phyloP scores from a whole-genome alignment of 1,140 invertebrate species.

The Phymastichus coffea region DNA sequence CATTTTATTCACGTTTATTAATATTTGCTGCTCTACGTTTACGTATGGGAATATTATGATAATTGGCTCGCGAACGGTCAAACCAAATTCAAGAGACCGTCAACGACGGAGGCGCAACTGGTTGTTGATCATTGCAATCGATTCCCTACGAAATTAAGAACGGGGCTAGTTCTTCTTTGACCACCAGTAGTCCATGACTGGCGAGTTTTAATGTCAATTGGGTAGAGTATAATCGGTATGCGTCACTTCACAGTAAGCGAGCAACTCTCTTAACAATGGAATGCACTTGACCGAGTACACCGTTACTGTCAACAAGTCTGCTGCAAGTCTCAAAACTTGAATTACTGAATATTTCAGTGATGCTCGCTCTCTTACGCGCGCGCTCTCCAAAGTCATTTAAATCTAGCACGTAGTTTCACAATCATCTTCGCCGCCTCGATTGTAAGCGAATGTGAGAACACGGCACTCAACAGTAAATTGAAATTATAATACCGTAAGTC shows the following conservation, averaged over 20 bases:
- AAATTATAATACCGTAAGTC: too few species aligned
- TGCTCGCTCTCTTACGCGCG: too few species aligned
- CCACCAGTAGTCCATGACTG: background rate
- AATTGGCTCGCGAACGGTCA: background rate
- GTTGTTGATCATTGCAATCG: background rate
- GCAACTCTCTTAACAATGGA: slow-evolving; percentile 9
- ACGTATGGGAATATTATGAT: too few species aligned
- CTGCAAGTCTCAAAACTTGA: background rate
- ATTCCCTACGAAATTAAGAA: slow-evolving; percentile 20
- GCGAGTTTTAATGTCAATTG: slow-evolving; percentile 12
- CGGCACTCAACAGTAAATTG: too few species aligned
- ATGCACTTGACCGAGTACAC: slow-evolving; percentile 8
- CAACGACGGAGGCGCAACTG: background rate
- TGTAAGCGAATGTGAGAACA: too few species aligned
- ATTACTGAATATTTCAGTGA: background rate
- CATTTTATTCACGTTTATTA: too few species aligned
- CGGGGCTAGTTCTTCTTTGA: slow-evolving; percentile 6
- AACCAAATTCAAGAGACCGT: slow-evolving; percentile 9
- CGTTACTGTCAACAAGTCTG: slow-evolving; percentile 8
- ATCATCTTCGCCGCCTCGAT: too few species aligned
- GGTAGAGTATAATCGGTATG: too few species aligned
- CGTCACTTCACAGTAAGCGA: background rate
- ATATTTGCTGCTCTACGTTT: background rate
- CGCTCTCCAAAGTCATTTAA: too few species aligned
- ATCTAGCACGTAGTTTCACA: too few species aligned